A percentile compares a stretch with the other conserved stretches of the same genome.
Conservation (phyloP, 1,140 invertebrate species). For the Thaumatotibia leucotreta region DNA sequence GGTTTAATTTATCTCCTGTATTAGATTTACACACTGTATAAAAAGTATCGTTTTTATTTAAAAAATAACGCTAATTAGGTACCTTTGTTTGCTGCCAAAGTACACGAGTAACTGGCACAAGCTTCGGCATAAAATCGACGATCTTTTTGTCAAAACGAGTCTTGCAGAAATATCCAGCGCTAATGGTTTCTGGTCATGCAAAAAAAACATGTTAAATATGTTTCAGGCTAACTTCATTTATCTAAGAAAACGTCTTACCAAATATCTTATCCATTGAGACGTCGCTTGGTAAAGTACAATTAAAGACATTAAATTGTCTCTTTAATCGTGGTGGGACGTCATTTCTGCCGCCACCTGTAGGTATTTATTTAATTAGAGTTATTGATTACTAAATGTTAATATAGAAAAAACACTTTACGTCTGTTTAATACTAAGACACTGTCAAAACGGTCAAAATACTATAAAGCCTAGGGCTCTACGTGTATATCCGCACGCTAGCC, state of each 20-base stretch:
- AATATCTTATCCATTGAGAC: slow-evolving; percentile 94
- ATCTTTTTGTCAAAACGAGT: slow-evolving; percentile 84
- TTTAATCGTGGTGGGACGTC: slow-evolving; percentile 92
- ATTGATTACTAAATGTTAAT: not conserved
- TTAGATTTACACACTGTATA: too few relatives aligned
- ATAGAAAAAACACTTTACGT: too few relatives aligned
- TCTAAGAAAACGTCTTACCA: slow-evolving; percentile 60
- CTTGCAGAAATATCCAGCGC: slow-evolving; percentile 84
- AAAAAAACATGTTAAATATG: slow-evolving; percentile 4
- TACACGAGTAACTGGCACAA: slow-evolving; percentile 87
- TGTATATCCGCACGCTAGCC: too few relatives aligned
- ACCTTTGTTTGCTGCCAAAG: slow-evolving; percentile 91
- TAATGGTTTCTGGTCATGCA: slow-evolving; percentile 78
- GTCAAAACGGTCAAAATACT: too few relatives aligned
- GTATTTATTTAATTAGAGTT: not conserved
- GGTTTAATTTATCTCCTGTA: too few relatives aligned
- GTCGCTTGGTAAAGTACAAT: slow-evolving; percentile 91
- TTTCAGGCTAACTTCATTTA: not conserved
- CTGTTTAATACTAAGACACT: too few relatives aligned
- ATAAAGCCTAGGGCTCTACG: too few relatives aligned
- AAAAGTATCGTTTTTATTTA: too few relatives aligned
- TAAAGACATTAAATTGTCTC: slow-evolving; percentile 91
- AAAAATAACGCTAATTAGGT: too few relatives aligned
- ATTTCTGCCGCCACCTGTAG: slow-evolving; percentile 87
- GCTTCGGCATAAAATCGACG: slow-evolving; percentile 81